Base-by-base conservation (phyloP, 2,113 vertebrate species). In the Gambusia affinis region DNA sequence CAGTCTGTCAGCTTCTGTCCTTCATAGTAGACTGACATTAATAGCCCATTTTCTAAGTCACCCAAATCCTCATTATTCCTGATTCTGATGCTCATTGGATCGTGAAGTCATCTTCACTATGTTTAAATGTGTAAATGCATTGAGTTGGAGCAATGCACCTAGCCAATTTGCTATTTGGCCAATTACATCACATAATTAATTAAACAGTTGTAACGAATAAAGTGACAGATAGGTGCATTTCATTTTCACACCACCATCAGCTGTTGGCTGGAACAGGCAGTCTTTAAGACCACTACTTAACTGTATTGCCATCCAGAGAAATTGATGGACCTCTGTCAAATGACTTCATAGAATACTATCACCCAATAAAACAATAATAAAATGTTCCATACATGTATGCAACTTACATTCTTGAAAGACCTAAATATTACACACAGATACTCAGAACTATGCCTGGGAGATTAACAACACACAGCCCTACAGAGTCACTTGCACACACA, bases 361-460 rank as follows among this genome's bases (percentile, higher is more conserved):
- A 22, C 17, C 17, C 19, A 54, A 54, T 51, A 22, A 51, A 22
- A 10, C 35, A 37, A 37, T 37, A 37, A 37, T 37, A 37, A 19
- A 54, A 54, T 54, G 2, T 54, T 19, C 19, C 19, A 24, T 54
- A 8, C 15, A 2, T 22, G 8, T 54, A 54, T 54, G 47, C 47
- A 54, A 54, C 47, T 54, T 24, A 6, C 47, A 54, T 8, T 54
- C 47, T 54, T 54, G 47, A 22, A 24, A 54, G 47, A 22, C 14
- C 47, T 72, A 81, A 70, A 86, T 72, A 80, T 63, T 63, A 78
- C 30, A 67, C 33, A 76, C 64, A 70, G 39, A 65, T 4, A 63
- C 67, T 72, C n/a, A 83, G 47, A 82, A 70, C 69, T 51, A 74
- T 62, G 66, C 66, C 64, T 75, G 33, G 71, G 67, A 82, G 42